Evolutionary conservation across 2,113 vertebrate genomes (phyloP).

Genomic region (Eulemur rufifrons): DNA sequence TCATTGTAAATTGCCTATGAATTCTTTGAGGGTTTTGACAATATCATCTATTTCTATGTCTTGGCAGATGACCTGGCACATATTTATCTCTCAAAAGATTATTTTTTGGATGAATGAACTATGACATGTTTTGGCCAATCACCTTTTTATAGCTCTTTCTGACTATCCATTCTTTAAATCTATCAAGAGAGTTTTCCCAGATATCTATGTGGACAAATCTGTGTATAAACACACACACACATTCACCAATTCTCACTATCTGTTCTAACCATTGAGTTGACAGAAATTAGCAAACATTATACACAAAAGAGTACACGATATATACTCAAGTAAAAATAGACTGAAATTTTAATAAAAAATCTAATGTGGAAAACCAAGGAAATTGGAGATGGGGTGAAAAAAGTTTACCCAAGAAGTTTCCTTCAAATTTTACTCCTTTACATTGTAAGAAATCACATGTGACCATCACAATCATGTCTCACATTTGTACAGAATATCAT

Average conservation of each 20-base stretch:
- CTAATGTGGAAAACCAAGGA: constrained; percentile 23
- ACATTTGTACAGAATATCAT: neutral
- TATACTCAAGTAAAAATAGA: neutral
- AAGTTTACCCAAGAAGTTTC: neutral
- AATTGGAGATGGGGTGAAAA: neutral
- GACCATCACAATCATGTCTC: neutral
- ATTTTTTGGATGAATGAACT: constrained; percentile 43
- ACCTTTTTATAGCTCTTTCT: constrained; percentile 21
- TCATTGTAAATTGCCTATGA: constrained; percentile 23
- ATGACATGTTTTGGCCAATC: neutral
- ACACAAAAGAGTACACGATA: neutral
- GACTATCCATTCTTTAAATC: constrained; percentile 5
- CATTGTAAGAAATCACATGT: constrained; percentile 23
- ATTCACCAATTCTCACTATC: neutral
- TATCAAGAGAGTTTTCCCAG: neutral
- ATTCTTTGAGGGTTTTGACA: constrained; percentile 39
- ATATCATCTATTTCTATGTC: constrained; percentile 20
- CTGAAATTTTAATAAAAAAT: neutral
- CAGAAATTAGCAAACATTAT: constrained; percentile 19
- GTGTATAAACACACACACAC: neutral
- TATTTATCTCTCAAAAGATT: constrained; percentile 47
- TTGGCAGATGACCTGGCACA: constrained; percentile 27
- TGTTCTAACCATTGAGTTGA: neutral
- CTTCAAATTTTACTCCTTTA: constrained; percentile 9
- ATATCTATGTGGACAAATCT: neutral